A percentile compares a stretch with the other conserved stretches of the same genome.
phyloP scores from a whole-genome alignment of 2,888 invertebrate species.

The Drosophila multiciliata region DNA sequence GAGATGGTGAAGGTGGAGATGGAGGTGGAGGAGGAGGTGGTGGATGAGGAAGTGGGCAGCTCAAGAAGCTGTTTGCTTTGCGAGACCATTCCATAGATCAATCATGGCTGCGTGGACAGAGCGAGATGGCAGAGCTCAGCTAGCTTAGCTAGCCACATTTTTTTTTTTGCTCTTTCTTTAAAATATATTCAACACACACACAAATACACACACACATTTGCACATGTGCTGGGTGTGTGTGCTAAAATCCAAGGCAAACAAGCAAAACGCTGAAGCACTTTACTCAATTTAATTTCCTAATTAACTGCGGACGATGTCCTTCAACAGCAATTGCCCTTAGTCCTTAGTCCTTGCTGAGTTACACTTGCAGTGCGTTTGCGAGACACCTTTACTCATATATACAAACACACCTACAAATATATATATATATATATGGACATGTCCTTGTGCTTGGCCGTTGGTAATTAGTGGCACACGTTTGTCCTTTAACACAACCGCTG shows the following conservation, averaged over 20 bases:
- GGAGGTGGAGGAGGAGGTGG: not conserved
- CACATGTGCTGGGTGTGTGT: not conserved
- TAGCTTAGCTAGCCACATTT: slow-evolving; percentile 33
- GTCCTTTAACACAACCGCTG: slow-evolving; percentile 63
- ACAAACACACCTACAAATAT: not conserved
- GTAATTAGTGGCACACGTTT: slow-evolving; percentile 78
- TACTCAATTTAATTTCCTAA: slow-evolving; percentile 82
- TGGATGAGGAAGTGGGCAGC: slow-evolving; percentile 6
- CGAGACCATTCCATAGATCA: slow-evolving; percentile 44
- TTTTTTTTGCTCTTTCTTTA: slow-evolving; percentile 32
- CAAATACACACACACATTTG: not conserved
- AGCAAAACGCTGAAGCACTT: slow-evolving; percentile 75
- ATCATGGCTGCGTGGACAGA: slow-evolving; percentile 40
- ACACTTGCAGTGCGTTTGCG: slow-evolving; percentile 42
- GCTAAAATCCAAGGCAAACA: slow-evolving; percentile 52
- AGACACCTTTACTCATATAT: slow-evolving; percentile 23
- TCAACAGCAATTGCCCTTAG: slow-evolving; percentile 3
- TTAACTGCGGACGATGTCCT: slow-evolving; percentile 67
- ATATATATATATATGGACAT: not conserved
- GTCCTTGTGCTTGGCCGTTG: slow-evolving; percentile 45
- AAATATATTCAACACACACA: slow-evolving; percentile 52
- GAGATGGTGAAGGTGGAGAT: not conserved
- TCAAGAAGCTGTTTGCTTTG: slow-evolving; percentile 26
- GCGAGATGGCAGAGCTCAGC: slow-evolving; percentile 30
- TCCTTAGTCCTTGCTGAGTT: slow-evolving; percentile 14